Base-by-base conservation (phyloP, 2,797 vertebrate species). In the Melanogrammus aeglefinus region DNA sequence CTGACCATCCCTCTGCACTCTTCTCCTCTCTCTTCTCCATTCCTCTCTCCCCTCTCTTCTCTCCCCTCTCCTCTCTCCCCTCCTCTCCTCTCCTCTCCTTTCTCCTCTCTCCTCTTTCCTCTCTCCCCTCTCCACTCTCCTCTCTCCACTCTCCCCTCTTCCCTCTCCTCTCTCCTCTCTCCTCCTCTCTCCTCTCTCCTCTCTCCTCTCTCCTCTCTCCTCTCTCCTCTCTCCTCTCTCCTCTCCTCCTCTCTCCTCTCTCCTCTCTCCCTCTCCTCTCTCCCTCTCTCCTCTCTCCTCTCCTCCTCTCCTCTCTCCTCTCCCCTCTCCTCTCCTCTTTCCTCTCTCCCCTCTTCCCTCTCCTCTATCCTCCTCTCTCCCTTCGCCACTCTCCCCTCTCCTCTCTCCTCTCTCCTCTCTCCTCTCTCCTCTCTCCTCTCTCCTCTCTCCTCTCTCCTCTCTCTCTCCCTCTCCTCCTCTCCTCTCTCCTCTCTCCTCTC, bases 1-100 rank as follows among this genome's bases (percentile, higher is more conserved):
- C 85, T 92, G 86, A 92, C 87, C 83, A 78, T 78, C 84, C 87
- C 79, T 79, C 36, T 12, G 72, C 77, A 44, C 70, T 33, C 18
- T 29, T 33, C 70, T 35, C 70, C 33, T 9, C 75, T 24, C 21
- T 70, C 12, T 29, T 71, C 69, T 16, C 13, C 5, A 14, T 4
- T 31, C 29, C 12, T 81, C 86, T 77, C 82, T 82, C 82, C 24
- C 2, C 69, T 71, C 66, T 12, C 66, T 10, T 31, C 85, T 91
- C 85, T 91, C 86, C 82, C 73, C 77, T 13, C 27, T 33, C 24
- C 71, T 81, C 77, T 81, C 77, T 31, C 82, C 76, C 14, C 80
- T 76, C 16, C 2, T 80, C 21, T 1, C 80, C 13, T 71, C 69
- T 14, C 12, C 4, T 31, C 14, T 31, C 29, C 12, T 81, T 86